Evolutionary conservation across 1,140 invertebrate genomes (phyloP).

Genomic region (Teleopsis dalmanni): DNA sequence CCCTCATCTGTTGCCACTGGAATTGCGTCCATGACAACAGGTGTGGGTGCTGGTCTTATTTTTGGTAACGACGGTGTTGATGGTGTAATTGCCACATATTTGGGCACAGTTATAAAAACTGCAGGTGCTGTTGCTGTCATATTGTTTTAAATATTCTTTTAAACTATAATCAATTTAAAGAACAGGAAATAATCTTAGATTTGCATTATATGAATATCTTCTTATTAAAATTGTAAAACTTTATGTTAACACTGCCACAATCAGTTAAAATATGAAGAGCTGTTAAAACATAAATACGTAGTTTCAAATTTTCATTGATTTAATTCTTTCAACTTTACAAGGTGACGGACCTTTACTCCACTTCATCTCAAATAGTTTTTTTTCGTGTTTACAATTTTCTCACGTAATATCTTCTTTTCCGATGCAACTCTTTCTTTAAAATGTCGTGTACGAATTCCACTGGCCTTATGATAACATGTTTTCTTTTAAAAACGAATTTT

Average conservation of each 20-base stretch:
- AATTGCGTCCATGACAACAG: conserved; percentile 27
- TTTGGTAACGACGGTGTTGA: conserved; percentile 45
- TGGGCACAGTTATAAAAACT: conserved; percentile 45
- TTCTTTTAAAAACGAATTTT: neutral
- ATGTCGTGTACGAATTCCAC: conserved; percentile 4
- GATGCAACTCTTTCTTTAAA: neutral
- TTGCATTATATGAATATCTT: no score
- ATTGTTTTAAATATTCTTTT: no score
- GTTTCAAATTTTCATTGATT: no score
- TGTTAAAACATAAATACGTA: no score
- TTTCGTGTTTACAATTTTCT: no score
- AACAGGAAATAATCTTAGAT: neutral
- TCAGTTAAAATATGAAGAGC: no score
- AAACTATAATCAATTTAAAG: no score
- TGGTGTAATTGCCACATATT: conserved; percentile 35
- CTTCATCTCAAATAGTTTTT: no score
- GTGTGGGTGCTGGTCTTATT: conserved; percentile 47
- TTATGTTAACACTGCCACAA: no score
- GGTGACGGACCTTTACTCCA: no score
- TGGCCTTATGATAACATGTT: neutral
- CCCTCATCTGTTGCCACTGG: conserved; percentile 13
- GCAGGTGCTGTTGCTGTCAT: conserved; percentile 9
- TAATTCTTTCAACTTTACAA: no score
- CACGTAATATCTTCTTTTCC: neutral
- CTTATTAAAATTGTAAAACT: no score